Conservation (phyloP, 1,140 invertebrate genomes). For the Trichonephila inaurata region DNA sequence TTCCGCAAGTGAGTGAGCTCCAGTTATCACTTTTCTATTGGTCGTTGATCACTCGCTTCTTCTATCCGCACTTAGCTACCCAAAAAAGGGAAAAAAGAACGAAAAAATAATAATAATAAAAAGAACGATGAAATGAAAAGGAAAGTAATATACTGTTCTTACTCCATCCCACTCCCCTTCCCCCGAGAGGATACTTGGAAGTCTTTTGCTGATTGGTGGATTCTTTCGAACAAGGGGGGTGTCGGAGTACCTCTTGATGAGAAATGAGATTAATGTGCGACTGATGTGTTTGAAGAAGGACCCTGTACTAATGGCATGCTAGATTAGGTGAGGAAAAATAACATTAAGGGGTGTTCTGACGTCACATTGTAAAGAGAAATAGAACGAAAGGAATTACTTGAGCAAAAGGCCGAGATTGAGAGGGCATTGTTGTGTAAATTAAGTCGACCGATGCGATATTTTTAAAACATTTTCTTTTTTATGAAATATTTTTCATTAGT, state of each 20-base stretch:
- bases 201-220: conserved; percentile 26
- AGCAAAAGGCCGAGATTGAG: not conserved
- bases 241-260: conserved; percentile 14
- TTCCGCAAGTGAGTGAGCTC: conserved; percentile 75
- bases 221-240: not conserved
- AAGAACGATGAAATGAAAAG: not conserved
- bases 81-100: not conserved
- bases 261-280: conserved; percentile 29
- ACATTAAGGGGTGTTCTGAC: not conserved
- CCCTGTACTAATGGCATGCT: conserved; percentile 7
- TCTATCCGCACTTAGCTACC: conserved; percentile 1
- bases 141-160: not conserved
- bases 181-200: not conserved
- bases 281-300: conserved; percentile 24
- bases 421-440: not conserved
- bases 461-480: not conserved
- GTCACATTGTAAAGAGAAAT: not conserved
- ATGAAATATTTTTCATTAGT: not conserved
- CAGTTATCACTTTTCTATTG: conserved; percentile 77
- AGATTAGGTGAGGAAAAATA: conserved; percentile 35
- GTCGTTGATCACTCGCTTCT: conserved; percentile 71
- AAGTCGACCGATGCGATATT: not conserved
- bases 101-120: not conserved
- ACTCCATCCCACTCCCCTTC: not conserved
- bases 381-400: not conserved